Base-by-base conservation (phyloP, 1,140 invertebrate species). In the Melitaea cinxia region DNA sequence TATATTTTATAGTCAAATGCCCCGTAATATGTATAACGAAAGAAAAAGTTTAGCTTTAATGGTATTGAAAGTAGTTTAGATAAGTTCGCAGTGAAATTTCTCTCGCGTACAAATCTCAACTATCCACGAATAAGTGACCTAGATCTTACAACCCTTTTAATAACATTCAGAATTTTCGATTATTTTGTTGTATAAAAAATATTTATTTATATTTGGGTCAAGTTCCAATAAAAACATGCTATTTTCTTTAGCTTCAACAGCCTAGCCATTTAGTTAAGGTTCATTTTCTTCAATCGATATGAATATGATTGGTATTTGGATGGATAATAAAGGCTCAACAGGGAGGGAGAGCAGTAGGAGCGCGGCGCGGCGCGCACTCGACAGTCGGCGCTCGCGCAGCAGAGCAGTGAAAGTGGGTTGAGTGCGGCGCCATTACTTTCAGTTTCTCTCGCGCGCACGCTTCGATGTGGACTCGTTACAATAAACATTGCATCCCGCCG, bases 401-500 rank as follows among this genome's bases (percentile, higher is more conserved):
- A 65, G 71, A 72, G 60, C 79, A 88, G 87, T 88, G 87, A 90
- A 90, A 90, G 87, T 90, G 85, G 85, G 85, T 88, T 90, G 85
- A 78, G 81, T 82, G 80, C 81, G 80, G 75, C 81, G 83, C 81
- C 77, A 85, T 85, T 83, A 90, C 85, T 90, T 90, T 90, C 88
- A 80, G 82, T 90, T 90, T 88, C 85, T 86, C 84, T 90, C 78
- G 83, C 80, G 80, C 81, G 80, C 84, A 80, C 80, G 84, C 82
- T 73, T 77, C 78, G 74, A 73, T 75, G 78, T 75, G 79, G 74
- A 80, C 80, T 88, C 81, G 85, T 85, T 88, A 90, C 88, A 88
- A 88, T 88, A 90, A 88, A 87, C 84, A 87, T 87, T 83, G 80
- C 85, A 88, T 88, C 85, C 85, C 85, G 83, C 78, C 84, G 86